These are phyloP conservation scores for Meghimatium bilineatum DNA, from an alignment of 2,888 invertebrate species.

Conservation along the genomic window DNA sequence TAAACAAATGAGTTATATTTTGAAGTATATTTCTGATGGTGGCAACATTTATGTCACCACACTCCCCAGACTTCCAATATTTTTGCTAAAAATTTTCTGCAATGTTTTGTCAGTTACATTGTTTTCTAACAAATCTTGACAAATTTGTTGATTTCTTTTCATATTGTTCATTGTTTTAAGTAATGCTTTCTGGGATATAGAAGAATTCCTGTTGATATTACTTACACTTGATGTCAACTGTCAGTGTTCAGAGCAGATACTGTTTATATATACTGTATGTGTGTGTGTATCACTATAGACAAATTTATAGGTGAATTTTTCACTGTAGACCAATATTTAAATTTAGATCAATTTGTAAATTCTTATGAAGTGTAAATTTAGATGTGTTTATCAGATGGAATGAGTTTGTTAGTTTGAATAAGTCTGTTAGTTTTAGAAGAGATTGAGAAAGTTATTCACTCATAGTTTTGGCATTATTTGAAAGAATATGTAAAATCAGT, in stretches of 20 bases:
- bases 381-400: no score
- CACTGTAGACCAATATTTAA: no score
- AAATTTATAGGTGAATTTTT: no score
- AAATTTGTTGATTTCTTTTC: constrained; percentile 1
- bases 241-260: constrained; percentile 28
- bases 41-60: background rate
- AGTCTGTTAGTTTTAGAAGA: no score
- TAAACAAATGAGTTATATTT: constrained; percentile 25
- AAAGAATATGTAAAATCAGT: no score
- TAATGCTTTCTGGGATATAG: background rate
- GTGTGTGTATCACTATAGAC: no score
- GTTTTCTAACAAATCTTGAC: background rate
- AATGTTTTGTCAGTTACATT: constrained; percentile 21
- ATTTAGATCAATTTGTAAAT: no score
- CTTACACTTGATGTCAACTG: constrained; percentile 14
- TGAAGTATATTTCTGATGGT: constrained; percentile 22
- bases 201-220: background rate
- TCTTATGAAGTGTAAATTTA: no score
- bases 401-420: no score
- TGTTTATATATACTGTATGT: background rate
- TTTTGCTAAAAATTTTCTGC: constrained; percentile 30
- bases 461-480: no score
- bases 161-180: constrained; percentile 11
- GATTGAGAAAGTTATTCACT: no score
- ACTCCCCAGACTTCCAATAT: background rate